Percentiles rank a stretch among this genome's conserved stretches.
Conservation (phyloP, 2,797 vertebrate species). For the Alfaro cultratus region DNA sequence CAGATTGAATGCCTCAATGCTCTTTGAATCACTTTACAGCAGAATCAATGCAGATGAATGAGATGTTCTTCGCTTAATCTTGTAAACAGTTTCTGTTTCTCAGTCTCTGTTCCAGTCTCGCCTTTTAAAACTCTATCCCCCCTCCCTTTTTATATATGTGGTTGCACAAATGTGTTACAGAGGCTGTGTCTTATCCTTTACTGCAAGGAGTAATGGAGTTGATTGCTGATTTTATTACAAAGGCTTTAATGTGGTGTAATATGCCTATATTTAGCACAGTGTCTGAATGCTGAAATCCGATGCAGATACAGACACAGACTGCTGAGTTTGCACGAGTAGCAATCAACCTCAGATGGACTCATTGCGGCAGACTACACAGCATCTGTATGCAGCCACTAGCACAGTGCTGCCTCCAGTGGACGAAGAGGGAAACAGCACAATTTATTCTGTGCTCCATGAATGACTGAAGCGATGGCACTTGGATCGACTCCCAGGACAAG, state of each 20-base stretch:
- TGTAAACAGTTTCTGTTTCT: constrained; percentile 48
- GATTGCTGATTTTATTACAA: constrained; percentile 58
- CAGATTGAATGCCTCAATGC: constrained; percentile 60
- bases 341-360: constrained; percentile 54
- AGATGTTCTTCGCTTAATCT: constrained; percentile 34
- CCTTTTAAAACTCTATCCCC: neutral
- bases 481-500: constrained; percentile 70
- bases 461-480: constrained; percentile 68
- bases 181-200: constrained; percentile 23
- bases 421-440: constrained; percentile 8
- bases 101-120: constrained; percentile 5
- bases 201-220: constrained; percentile 51
- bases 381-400: constrained; percentile 39
- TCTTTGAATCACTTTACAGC: constrained; percentile 62
- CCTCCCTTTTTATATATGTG: constrained; percentile 5
- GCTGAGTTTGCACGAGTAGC: constrained; percentile 72
- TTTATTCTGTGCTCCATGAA: constrained; percentile 54
- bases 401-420: constrained; percentile 69
- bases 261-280: constrained; percentile 68
- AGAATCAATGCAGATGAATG: constrained; percentile 57
- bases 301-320: constrained; percentile 63
- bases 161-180: constrained; percentile 15
- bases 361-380: constrained; percentile 50
- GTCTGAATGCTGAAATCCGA: constrained; percentile 67
- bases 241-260: constrained; percentile 58